Base-by-base conservation (phyloP, 1,140 invertebrate genomes). In the Aphelenchoides fujianensis region DNA sequence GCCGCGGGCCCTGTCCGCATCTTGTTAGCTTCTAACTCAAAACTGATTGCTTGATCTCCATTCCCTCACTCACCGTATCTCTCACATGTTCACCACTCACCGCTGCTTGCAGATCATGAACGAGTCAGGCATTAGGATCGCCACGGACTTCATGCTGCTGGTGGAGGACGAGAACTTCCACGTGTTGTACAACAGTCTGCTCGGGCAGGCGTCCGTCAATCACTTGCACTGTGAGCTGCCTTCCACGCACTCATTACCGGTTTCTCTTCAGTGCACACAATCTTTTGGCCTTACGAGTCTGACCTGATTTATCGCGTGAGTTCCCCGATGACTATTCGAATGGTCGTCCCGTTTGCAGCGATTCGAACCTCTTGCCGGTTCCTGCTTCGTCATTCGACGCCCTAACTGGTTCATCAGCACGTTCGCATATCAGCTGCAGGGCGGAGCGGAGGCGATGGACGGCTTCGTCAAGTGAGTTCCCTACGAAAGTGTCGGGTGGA, bases 181-280 rank as follows among this genome's bases (percentile, higher is more conserved):
- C 54, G 57, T 83, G 31, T 71, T 83, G 12, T 83, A 80, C 71
- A 83, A 83, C 66, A 71, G 72, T 32, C 66, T 83, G 3, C 64
- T 83, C 7, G 82, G 79, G n/a, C 83, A 83, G 41, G 82, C 82
- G 0, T 82, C 79, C 5, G 83, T 83, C 3, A 83, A 83, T 72
- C 82, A 83, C 57, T 62, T 84, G n/a, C 82, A 83, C 72, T 48
- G n/a, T n/a, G n/a, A n/a, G n/a, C n/a, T n/a, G n/a, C n/a, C n/a
- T n/a, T n/a, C n/a, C n/a, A n/a, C n/a, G n/a, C n/a, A n/a, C n/a
- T n/a, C n/a, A n/a, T n/a, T n/a, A n/a, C n/a, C n/a, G n/a, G n/a
- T n/a, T n/a, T n/a, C n/a, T n/a, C n/a, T n/a, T n/a, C n/a, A n/a
- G n/a, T 84, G 27, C 82, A 83, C 41, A 68, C 73, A 19, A 35